Conservation (phyloP, 2,888 invertebrate species). For the Orthosia gracilis region DNA sequence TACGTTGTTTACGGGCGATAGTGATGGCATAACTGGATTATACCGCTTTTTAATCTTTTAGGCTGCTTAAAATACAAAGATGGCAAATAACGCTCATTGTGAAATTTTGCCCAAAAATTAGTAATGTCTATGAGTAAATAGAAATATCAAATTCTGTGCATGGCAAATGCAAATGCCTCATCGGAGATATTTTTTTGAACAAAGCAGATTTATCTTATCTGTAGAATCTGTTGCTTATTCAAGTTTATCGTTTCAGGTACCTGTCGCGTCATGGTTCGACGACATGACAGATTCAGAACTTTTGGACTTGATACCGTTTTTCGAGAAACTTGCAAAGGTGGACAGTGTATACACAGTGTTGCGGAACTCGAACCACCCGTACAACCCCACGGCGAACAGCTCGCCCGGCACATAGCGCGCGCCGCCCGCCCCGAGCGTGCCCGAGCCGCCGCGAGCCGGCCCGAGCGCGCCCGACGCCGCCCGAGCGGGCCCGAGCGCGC, state of each 20-base stretch:
- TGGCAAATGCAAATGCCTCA: conserved; percentile 30
- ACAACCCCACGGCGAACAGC: conserved; percentile 91
- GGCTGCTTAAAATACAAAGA: not conserved
- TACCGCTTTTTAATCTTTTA: not conserved
- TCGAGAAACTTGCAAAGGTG: conserved; percentile 99
- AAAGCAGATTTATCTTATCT: conserved; percentile 22
- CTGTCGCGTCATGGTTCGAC: conserved; percentile 99
- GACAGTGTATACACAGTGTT: conserved; percentile 99
- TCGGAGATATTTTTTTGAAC: conserved; percentile 19
- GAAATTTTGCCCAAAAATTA: not conserved
- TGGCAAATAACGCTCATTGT: not conserved
- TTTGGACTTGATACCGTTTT: conserved; percentile 99
- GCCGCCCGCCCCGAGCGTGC: conserved; percentile 45
- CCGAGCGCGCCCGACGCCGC: conserved; percentile 84
- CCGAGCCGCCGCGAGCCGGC: conserved; percentile 69
- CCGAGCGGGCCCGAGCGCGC: conserved; percentile 77
- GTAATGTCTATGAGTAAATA: conserved; percentile 11
- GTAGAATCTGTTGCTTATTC: conserved; percentile 14
- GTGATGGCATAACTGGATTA: not conserved
- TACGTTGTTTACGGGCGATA: not conserved
- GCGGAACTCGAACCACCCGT: conserved; percentile 97
- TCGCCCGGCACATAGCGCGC: conserved; percentile 84
- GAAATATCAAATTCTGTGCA: conserved; percentile 10
- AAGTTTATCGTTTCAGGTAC: conserved; percentile 93
- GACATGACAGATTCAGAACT: conserved; percentile 99